Percentiles rank a stretch among this genome's conserved stretches.
These are phyloP conservation scores for Datnioides undecimradiatus DNA, from an alignment of 2,113 vertebrate genomes.

Conservation along the genomic window DNA sequence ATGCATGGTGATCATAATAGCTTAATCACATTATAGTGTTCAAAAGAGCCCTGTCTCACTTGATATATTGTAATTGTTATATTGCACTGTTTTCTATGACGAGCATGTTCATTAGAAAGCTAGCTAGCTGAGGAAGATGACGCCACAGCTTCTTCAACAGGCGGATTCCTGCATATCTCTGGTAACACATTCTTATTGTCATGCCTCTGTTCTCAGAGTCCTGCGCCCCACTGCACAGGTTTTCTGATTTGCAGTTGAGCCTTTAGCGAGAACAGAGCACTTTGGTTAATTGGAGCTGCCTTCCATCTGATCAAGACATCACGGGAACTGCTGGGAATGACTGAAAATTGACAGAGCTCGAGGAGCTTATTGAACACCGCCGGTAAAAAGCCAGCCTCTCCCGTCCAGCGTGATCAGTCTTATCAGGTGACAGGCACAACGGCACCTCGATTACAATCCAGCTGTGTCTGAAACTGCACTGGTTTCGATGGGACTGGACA, in stretches of 20 bases:
- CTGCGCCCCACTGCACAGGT: slow-evolving; percentile 13
- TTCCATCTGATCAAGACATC: slow-evolving; percentile 65
- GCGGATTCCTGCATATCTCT: not conserved
- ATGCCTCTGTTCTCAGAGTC: slow-evolving; percentile 20
- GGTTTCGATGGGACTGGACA: not conserved
- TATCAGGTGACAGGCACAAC: slow-evolving; percentile 41
- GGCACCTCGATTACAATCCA: slow-evolving; percentile 22
- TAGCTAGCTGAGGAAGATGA: slow-evolving; percentile 4
- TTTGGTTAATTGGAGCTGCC: slow-evolving; percentile 58
- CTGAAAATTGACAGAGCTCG: slow-evolving; percentile 26
- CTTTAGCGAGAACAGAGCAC: slow-evolving; percentile 31
- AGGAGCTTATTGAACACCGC: slow-evolving; percentile 46
- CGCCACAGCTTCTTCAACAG: not conserved
- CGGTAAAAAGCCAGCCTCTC: slow-evolving; percentile 39
- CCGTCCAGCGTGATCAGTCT: slow-evolving; percentile 31
- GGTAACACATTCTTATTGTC: not conserved
- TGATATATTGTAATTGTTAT: not conserved
- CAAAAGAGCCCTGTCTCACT: not conserved
- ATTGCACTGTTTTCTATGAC: not conserved
- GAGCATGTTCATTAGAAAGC: not conserved
- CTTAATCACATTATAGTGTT: not conserved
- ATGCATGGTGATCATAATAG: not conserved
- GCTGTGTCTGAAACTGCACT: not conserved
- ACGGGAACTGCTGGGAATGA: slow-evolving; percentile 51
- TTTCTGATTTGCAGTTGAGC: slow-evolving; percentile 44